phyloP scores from a whole-genome alignment of 2,888 invertebrate genomes.

The Orthonevra nobilis region DNA sequence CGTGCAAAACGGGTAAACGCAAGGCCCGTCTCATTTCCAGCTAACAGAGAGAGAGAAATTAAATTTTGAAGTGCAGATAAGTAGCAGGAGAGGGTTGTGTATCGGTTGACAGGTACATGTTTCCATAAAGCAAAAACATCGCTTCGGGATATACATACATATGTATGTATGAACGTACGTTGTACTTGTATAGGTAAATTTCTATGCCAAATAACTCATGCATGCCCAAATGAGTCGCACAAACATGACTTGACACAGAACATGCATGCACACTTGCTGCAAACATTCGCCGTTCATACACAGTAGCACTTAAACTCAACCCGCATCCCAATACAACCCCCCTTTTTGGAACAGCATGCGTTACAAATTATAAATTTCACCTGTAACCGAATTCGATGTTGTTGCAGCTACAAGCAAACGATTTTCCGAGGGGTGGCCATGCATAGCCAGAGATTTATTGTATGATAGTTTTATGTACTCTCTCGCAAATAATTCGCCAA shows the following conservation, averaged over 20 bases:
- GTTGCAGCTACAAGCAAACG: conserved; percentile 66
- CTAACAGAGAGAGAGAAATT: conserved; percentile 37
- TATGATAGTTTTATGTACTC: conserved; percentile 70
- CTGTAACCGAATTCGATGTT: conserved; percentile 72
- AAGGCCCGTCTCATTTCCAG: conserved; percentile 7
- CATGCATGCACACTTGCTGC: conserved; percentile 2
- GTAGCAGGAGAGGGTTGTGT: conserved; percentile 32
- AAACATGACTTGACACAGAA: conserved; percentile 68
- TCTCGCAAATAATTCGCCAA: conserved; percentile 69
- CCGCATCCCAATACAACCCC: conserved; percentile 4
- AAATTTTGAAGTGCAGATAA: conserved; percentile 64
- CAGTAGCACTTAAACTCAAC: conserved; percentile 36
- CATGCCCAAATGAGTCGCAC: conserved; percentile 66
- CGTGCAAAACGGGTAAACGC: conserved; percentile 25
- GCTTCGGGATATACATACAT: too few species aligned
- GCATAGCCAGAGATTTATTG: conserved; percentile 60
- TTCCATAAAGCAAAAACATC: conserved; percentile 63
- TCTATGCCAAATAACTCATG: conserved; percentile 66
- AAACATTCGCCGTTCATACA: too few species aligned
- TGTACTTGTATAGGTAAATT: conserved; percentile 58
- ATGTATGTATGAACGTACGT: too few species aligned
- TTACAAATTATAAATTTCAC: conserved; percentile 79
- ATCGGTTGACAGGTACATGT: conserved; percentile 67
- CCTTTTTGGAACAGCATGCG: conserved; percentile 73
- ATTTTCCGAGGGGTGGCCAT: conserved; percentile 36